These are phyloP conservation scores for Tribolium freemani DNA, from an alignment of 2,888 invertebrate species.

Conservation along the genomic window DNA sequence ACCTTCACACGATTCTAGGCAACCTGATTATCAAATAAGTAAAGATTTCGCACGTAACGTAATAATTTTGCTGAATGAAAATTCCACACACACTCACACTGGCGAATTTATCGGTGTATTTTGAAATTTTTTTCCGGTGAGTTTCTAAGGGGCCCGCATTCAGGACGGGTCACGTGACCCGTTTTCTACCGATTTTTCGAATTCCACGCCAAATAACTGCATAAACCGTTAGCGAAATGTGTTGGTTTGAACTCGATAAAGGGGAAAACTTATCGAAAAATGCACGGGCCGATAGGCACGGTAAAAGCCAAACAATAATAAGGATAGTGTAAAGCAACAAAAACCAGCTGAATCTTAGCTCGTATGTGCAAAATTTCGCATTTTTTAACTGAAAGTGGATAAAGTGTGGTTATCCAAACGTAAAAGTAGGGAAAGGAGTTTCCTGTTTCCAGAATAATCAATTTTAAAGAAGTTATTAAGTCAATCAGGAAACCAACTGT, in stretches of 20 bases:
- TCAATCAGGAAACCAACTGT: too few species aligned
- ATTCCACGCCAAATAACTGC: conserved; percentile 56
- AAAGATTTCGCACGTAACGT: conserved; percentile 46
- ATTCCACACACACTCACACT: neutral
- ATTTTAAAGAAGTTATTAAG: too few species aligned
- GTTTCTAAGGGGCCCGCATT: conserved; percentile 49
- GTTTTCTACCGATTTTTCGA: conserved; percentile 56
- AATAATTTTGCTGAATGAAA: conserved; percentile 2
- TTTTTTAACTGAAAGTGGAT: too few species aligned
- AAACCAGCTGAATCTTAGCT: too few species aligned
- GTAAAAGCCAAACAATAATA: neutral
- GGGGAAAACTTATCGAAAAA: conserved; percentile 53
- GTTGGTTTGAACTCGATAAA: conserved; percentile 55
- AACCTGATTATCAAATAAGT: conserved; percentile 53
- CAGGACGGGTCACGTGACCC: conserved; percentile 48
- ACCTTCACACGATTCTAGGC: conserved; percentile 57
- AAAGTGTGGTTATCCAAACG: too few species aligned
- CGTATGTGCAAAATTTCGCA: too few species aligned
- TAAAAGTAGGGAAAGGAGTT: too few species aligned
- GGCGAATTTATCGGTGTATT: neutral
- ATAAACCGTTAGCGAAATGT: conserved; percentile 55
- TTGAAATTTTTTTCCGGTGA: neutral
- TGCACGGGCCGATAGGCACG: conserved; percentile 11
- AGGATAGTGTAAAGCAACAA: too few species aligned
- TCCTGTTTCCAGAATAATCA: too few species aligned